Conservation (phyloP, 2,113 vertebrate genomes). For the Mugil cephalus region DNA sequence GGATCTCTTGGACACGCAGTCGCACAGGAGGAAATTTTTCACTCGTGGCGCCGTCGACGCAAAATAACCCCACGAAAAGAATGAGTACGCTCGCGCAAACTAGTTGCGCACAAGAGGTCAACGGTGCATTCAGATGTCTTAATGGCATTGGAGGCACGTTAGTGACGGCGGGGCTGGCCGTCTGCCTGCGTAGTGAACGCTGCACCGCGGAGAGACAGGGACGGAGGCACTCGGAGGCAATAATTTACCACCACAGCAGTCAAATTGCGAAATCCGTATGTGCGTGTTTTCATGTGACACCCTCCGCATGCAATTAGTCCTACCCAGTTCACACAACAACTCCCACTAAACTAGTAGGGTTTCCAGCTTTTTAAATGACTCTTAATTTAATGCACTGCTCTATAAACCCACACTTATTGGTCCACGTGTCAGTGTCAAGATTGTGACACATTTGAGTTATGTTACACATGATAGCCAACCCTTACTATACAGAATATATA, state of each 20-base stretch:
- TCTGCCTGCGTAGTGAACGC: constrained; percentile 32
- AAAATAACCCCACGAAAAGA: constrained; percentile 22
- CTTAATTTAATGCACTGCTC: not conserved
- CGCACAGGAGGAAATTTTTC: constrained; percentile 64
- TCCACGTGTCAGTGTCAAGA: too few species aligned
- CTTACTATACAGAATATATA: too few species aligned
- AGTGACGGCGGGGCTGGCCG: too few species aligned
- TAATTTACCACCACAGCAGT: constrained; percentile 69
- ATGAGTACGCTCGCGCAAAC: constrained; percentile 42
- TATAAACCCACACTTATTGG: too few species aligned
- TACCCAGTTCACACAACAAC: constrained; percentile 15
- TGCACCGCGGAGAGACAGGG: constrained; percentile 40
- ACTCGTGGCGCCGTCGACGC: constrained; percentile 53
- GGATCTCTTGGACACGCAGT: constrained; percentile 73
- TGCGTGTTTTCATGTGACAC: constrained; percentile 66
- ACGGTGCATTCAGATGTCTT: not conserved
- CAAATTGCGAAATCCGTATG: constrained; percentile 76
- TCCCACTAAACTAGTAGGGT: not conserved
- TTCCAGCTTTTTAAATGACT: constrained; percentile 1
- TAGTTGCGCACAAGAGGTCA: constrained; percentile 24
- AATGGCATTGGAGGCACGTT: too few species aligned
- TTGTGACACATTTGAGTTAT: too few species aligned
- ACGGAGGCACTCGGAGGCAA: constrained; percentile 55
- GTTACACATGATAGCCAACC: too few species aligned
- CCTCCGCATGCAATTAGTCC: constrained; percentile 22